phyloP scores from a whole-genome alignment of 2,797 vertebrate genomes.

The Pangasius mekongensis region DNA sequence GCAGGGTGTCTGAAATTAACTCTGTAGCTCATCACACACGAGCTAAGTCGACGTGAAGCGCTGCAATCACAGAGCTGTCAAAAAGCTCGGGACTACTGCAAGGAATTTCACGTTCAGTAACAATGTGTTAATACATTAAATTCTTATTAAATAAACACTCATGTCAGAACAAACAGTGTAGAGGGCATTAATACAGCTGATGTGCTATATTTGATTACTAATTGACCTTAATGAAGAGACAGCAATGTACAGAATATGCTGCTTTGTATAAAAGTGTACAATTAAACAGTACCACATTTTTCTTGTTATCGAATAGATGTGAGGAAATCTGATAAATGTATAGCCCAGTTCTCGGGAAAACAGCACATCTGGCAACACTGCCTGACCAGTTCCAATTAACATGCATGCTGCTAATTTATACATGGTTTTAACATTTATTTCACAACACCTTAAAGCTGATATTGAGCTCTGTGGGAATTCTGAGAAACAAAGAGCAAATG shows the following conservation, averaged over 20 bases:
- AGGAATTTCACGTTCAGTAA: background rate
- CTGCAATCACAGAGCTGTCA: background rate
- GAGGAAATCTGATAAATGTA: background rate
- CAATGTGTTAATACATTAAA: background rate
- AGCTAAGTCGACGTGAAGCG: background rate
- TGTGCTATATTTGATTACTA: background rate
- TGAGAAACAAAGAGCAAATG: conserved; percentile 8
- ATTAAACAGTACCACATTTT: background rate
- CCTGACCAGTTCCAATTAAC: background rate
- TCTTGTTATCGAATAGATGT: background rate
- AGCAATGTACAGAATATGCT: background rate
- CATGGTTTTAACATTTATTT: background rate
- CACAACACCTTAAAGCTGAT: background rate
- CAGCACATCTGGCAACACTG: background rate
- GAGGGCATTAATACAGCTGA: background rate
- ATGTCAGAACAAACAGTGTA: background rate
- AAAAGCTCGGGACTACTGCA: background rate
- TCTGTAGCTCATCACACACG: background rate
- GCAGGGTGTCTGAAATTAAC: background rate
- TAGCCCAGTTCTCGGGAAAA: background rate
- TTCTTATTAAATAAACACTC: background rate
- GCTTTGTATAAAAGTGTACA: background rate
- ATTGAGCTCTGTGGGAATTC: background rate
- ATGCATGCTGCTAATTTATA: conserved; percentile 6
- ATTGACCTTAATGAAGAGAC: background rate